Evolutionary conservation across 2,113 vertebrate species (phyloP).

Genomic region (Hirundichthys speculiger): DNA sequence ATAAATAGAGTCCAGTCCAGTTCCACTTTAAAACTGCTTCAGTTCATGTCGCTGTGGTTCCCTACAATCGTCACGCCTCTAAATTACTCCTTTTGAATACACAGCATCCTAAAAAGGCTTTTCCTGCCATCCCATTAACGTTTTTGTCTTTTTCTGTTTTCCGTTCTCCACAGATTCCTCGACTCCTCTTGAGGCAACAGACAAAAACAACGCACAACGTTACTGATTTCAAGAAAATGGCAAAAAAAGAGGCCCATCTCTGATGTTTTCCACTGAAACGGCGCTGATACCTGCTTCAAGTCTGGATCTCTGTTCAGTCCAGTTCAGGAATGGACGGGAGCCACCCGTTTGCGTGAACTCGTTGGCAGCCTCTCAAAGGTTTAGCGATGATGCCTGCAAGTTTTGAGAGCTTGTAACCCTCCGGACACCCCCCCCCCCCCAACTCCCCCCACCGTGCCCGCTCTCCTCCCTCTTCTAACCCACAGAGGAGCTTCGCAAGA

Average conservation of each 20-base stretch:
- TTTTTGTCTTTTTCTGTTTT: constrained; percentile 6
- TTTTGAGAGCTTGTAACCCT: constrained; percentile 70
- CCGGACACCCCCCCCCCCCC: constrained; percentile 16
- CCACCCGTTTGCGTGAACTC: constrained; percentile 52
- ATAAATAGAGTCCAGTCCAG: too few relatives aligned
- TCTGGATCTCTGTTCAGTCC: constrained; percentile 43
- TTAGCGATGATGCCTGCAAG: constrained; percentile 81
- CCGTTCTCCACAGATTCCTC: constrained; percentile 47
- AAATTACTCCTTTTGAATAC: too few relatives aligned
- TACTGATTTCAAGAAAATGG: constrained; percentile 44
- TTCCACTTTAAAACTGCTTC: too few relatives aligned
- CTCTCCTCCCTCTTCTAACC: constrained; percentile 15
- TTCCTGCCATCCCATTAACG: background rate
- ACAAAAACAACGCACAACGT: constrained; percentile 22
- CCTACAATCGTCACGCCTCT: too few relatives aligned
- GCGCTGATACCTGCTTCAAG: constrained; percentile 48
- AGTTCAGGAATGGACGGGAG: constrained; percentile 51
- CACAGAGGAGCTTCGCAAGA: constrained; percentile 65
- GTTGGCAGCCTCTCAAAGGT: constrained; percentile 75
- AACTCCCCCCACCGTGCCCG: constrained; percentile 14
- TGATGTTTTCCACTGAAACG: constrained; percentile 55
- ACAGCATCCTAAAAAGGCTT: too few relatives aligned
- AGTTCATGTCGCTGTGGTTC: too few relatives aligned
- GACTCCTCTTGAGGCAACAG: constrained; percentile 35
- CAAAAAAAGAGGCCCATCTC: constrained; percentile 44